These are phyloP conservation scores for Fabriciana adippe DNA, from an alignment of 2,888 invertebrate species.

Conservation along the genomic window DNA sequence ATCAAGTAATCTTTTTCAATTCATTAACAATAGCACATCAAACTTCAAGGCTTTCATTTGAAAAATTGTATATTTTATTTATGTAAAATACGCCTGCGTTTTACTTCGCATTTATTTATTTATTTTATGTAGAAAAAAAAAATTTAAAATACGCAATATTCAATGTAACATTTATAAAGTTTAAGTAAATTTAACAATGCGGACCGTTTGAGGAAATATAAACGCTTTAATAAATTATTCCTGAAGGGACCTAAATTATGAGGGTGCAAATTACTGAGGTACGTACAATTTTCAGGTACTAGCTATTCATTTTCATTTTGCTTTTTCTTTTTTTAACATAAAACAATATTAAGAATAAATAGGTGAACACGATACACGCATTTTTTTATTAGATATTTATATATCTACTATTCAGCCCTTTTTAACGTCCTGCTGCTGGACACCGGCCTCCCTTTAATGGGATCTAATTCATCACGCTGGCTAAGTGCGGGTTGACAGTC, in stretches of 20 bases:
- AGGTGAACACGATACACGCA: neutral
- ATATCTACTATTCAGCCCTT: no score
- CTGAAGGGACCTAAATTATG: neutral
- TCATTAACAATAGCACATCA: no score
- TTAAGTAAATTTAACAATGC: neutral
- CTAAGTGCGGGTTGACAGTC: no score
- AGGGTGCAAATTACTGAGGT: conserved; percentile 8
- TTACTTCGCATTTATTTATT: neutral
- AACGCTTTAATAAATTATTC: conserved; percentile 9
- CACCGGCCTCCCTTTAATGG: no score
- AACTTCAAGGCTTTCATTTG: no score
- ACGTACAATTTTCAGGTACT: neutral
- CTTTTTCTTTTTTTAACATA: neutral
- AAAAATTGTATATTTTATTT: no score
- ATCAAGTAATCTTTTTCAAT: no score
- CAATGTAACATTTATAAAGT: neutral
- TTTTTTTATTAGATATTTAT: no score
- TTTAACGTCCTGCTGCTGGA: no score
- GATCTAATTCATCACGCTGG: no score
- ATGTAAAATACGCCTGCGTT: neutral
- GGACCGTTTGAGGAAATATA: neutral
- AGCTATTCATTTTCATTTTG: neutral
- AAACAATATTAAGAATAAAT: neutral
- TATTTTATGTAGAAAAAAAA: neutral
- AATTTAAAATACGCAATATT: neutral